These are phyloP conservation scores for Burhinus oedicnemus DNA, from an alignment of 2,113 vertebrate species.

Conservation along the genomic window DNA sequence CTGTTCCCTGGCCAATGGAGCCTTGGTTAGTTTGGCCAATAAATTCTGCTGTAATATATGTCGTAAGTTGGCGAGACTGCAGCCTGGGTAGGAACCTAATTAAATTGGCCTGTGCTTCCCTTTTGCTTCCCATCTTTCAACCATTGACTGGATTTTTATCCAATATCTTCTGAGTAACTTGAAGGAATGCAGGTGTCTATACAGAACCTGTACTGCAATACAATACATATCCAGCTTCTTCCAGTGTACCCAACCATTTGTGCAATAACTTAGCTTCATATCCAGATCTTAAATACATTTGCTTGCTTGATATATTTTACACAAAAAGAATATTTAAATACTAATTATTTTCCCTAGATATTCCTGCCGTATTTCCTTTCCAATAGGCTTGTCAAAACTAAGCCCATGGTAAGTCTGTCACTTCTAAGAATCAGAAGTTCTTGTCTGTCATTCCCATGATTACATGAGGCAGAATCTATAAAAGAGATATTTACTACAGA, in stretches of 20 bases:
- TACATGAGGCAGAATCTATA: not conserved
- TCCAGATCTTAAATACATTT: not conserved
- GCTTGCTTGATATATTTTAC: not conserved
- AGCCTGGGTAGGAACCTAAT: not conserved
- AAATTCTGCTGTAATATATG: not conserved
- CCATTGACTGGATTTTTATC: not conserved
- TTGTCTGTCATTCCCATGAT: not conserved
- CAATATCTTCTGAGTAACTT: not conserved
- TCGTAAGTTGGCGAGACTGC: not conserved
- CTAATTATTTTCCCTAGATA: not conserved
- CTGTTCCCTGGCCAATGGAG: not conserved
- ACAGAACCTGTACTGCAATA: not conserved
- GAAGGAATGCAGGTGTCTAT: not conserved
- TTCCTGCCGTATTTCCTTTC: not conserved
- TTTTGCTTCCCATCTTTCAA: not conserved
- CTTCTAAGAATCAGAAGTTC: not conserved
- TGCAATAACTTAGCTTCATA: not conserved
- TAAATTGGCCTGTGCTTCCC: not conserved
- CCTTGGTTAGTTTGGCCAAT: not conserved
- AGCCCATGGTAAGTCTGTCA: not conserved
- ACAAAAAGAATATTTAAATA: not conserved
- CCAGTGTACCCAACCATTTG: not conserved
- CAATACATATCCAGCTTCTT: not conserved
- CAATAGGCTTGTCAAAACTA: not conserved
- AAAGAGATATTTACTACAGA: not conserved